Evolutionary conservation across 2,888 invertebrate species (phyloP).

Genomic region (Chorisops tibialis): DNA sequence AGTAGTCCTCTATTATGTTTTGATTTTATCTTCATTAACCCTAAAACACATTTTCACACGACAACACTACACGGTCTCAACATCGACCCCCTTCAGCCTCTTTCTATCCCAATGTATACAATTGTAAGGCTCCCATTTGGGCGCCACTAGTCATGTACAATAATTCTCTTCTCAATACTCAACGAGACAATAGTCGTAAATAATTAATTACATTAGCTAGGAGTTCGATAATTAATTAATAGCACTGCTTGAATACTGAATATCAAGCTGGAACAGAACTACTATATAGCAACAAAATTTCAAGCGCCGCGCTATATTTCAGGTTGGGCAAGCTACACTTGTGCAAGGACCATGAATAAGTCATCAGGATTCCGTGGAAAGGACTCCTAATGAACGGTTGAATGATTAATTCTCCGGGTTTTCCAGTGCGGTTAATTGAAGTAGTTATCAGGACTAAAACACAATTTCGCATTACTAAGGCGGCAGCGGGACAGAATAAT

Average conservation of each 20-base stretch:
- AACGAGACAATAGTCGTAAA: conserved; percentile 22
- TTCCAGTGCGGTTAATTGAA: conserved; percentile 22
- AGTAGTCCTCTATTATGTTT: too few relatives aligned
- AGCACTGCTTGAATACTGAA: conserved; percentile 1
- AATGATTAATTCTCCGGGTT: conserved; percentile 19
- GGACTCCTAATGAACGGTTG: conserved; percentile 21
- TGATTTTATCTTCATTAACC: too few relatives aligned
- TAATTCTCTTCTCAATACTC: conserved; percentile 18
- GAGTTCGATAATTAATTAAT: conserved; percentile 24
- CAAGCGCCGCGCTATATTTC: neutral
- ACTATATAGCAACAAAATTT: neutral
- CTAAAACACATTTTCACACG: too few relatives aligned
- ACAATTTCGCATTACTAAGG: too few relatives aligned
- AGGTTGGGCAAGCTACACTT: neutral
- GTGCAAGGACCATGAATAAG: conserved; percentile 8
- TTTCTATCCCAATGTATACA: too few relatives aligned
- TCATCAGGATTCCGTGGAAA: conserved; percentile 12
- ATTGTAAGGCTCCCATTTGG: too few relatives aligned
- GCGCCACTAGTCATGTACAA: conserved; percentile 2
- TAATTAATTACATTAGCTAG: conserved; percentile 21
- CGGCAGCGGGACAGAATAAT: neutral
- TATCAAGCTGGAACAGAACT: conserved; percentile 7
- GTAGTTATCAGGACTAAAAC: neutral
- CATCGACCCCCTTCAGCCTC: too few relatives aligned
- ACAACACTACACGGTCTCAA: too few relatives aligned